Base-by-base conservation (phyloP, 2,113 vertebrate genomes). In the Stigmatopora nigra region DNA sequence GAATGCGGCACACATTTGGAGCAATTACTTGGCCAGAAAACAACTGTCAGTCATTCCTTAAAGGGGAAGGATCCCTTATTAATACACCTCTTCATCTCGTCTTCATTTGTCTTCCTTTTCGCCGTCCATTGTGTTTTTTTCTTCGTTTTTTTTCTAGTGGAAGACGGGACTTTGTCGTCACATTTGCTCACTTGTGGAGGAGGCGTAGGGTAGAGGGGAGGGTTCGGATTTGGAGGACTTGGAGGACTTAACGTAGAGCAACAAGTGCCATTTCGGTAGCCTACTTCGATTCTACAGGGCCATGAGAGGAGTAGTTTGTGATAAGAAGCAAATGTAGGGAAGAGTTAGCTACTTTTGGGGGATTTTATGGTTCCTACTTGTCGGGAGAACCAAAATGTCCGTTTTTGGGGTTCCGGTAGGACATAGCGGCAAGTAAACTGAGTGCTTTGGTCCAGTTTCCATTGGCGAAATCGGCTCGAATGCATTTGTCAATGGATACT, bases 21-120 rank as follows among this genome's bases (percentile, higher is more conserved):
- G 92, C 92, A 94, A 95, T 94, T 94, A 94, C 92, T 93, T 91
- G 89, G 89, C 89, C 91, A 91, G 90, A 92, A 91, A 92, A 92
- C 92, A 92, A 89, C 91, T 92, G 94, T 92, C 94, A 94, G 91
- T 95, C 93, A 95, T 92, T 93, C 93, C 93, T 94, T 94, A 94
- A 93, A 91, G 88, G 92, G 93, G 90, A 87, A 93, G 93, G 91
- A 92, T 88, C 88, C 89, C 90, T 90, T 90, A 92, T 92, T 93
- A 94, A 92, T 93, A 93, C 92, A 91, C 90, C 91, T 84, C 82
- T 88, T 88, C 93, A 93, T 93, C 88, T 91, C 90, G 84, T 83
- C 82, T 88, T 85, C 86, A 90, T 90, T 91, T 86, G 86, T 88
- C 86, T 87, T 84, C 87, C 86, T n/a, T 64, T 77, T 76, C 76